Percentiles rank a stretch among this genome's conserved stretches.
Conservation (phyloP, 2,888 invertebrate genomes). For the Panopea generosa region DNA sequence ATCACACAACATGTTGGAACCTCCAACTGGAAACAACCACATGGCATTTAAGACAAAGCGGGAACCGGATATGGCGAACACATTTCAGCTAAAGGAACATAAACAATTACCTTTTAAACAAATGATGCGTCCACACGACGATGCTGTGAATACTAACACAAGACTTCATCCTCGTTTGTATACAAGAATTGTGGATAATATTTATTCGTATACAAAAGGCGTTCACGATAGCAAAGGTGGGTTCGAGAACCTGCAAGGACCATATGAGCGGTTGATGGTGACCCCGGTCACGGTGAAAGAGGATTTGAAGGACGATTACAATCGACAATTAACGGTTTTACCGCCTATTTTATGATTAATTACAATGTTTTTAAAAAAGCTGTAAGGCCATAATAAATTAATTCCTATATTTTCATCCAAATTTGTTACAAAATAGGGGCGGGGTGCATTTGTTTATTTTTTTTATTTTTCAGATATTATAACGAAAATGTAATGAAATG, state of each 20-base stretch:
- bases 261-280: conserved; percentile 56
- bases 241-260: conserved; percentile 10
- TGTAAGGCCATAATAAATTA: no score
- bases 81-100: conserved; percentile 50
- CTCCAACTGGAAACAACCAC: conserved; percentile 30
- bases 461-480: no score
- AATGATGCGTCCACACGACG: conserved; percentile 38
- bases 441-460: no score
- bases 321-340: conserved; percentile 31
- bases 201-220: conserved; percentile 58
- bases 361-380: no score
- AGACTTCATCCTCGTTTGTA: conserved; percentile 56
- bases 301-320: conserved; percentile 48
- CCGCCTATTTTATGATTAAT: conserved; percentile 46
- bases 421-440: no score
- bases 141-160: conserved; percentile 19
- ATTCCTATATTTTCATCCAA: no score
- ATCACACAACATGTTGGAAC: conserved; percentile 46
- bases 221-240: conserved; percentile 12
- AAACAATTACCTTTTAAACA: conserved; percentile 63
- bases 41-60: conserved; percentile 55
- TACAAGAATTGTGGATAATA: conserved; percentile 59
- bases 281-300: conserved; percentile 55
- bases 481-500: no score
- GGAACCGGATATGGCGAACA: conserved; percentile 39